Conservation (phyloP, 2,113 vertebrate genomes). For the Butorides virescens region DNA sequence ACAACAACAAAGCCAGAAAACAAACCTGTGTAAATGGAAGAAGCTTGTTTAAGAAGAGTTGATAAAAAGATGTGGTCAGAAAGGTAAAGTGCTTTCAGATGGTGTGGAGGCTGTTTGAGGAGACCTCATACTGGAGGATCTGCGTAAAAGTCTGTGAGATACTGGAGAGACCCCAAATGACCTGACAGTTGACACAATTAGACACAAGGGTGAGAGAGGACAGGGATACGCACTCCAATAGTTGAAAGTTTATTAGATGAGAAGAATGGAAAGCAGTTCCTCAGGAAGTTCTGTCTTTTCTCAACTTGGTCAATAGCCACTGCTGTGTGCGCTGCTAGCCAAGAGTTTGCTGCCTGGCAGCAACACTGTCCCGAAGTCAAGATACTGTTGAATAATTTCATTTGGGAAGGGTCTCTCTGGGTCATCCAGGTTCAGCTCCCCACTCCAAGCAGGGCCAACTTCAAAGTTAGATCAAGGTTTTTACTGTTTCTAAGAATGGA, state of each 20-base stretch:
- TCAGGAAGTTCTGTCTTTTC: not conserved
- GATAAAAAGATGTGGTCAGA: not conserved
- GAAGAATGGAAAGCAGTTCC: not conserved
- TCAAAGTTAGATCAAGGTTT: not conserved
- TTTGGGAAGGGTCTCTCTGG: not conserved
- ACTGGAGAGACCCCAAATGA: not conserved
- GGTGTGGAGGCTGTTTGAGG: not conserved
- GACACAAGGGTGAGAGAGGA: not conserved
- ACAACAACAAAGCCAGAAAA: not conserved
- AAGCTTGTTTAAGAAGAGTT: not conserved
- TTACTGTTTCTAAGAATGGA: not conserved
- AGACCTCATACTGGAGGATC: not conserved
- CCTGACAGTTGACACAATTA: not conserved
- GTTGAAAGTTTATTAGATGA: not conserved
- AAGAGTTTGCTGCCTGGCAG: not conserved
- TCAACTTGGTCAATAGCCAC: fast-evolving
- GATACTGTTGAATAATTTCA: not conserved
- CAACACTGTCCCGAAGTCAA: not conserved
- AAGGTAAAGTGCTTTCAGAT: not conserved
- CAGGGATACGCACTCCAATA: not conserved
- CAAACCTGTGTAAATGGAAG: not conserved
- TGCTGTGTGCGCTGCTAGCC: not conserved
- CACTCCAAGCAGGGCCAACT: not conserved
- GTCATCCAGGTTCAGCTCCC: not conserved
- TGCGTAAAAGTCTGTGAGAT: not conserved